Evolutionary conservation across 2,113 vertebrate genomes (phyloP), one percentile per base, ranked within the genome.

Genomic region (Podarcis muralis): DNA sequence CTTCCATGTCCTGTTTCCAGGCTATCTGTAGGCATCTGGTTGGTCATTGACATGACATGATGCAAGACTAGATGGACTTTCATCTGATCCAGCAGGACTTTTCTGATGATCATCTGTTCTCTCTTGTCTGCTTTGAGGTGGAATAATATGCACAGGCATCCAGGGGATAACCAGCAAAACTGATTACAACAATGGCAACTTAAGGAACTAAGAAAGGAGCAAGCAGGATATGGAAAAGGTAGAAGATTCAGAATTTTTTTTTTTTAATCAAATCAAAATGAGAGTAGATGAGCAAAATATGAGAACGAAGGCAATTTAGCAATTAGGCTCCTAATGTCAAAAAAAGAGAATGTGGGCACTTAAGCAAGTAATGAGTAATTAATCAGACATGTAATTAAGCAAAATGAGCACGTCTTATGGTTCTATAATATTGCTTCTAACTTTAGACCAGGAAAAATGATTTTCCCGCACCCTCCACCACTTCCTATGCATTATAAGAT

Each of bases 331-430:
- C 84, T 89, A 91, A 89, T 85, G 78, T 30, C 53, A 86, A 80
- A 89, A 62, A 81, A 48, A 32, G 35, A 65, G 18, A 81, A 72
- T 65, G 30, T 87, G 79, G 74, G 37, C 81, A 1, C 86, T 79
- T 78, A 88, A 8, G 5, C 69, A 91, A 94, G 91, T 82, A 86
- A 93, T 80, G 71, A 92, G 27, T 23, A 93, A 90, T 92, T 93
- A 93, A 90, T 84, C 78, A 93, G 77, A 68, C 40, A 86, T 43
- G 69, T 53, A 86, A 81, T 82, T 75, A 86, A 89, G 84, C 69
- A 94, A 94, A 94, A 93, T 69, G 43, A 72, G 62, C 89, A 0
- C 76, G 62, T 89, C 74, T 91, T 91, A 88, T 87, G 9, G 0
- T 27, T 89, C 11, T 66, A 88, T 90, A 78, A 57, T 90, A 18